Evolutionary conservation across 2,113 vertebrate species (phyloP), one percentile per base, ranked within the genome.

Genomic region (Aramus guarauna): DNA sequence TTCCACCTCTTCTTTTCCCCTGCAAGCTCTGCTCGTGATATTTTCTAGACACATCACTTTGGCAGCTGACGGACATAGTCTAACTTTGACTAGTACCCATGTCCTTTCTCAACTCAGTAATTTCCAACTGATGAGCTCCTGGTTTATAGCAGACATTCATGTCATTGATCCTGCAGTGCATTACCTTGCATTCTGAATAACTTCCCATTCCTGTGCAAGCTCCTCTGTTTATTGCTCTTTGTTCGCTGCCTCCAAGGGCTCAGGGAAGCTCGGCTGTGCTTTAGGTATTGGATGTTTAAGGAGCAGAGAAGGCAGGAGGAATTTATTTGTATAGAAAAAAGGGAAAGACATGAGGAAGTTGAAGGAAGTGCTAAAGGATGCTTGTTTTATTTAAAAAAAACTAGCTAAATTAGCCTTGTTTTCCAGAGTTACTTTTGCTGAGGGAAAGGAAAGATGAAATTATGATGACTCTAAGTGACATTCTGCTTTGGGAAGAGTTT

Each of bases 21-120:
- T n/a, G 47, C 55, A 52, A 45, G 64, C 23, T 9, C 50, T 13
- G 30, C 73, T 37, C 71, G 43, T 55, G 62, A 43, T 64, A 37
- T 92, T 90, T 94, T 85, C 66, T 56, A 93, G 92, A 68, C 71
- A 50, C 58, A 66, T 90, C 64, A 10, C 68, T 91, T 88, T 88
- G 71, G 85, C 88, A 90, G 94, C 90, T 95, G 93, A 85, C 90
- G 93, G 84, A 60, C 81, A 66, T 63, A 58, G 71, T 86, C 58
- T 90, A 11, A 22, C 69, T 91, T 69, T 48, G 34, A 53, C 45
- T 88, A 27, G 81, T 93, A 63, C 58, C 93, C 87, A 62, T 16
- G 13, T 96, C 94, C 96, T 93, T 93, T 78, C 95, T 94, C 96
- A 85, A 73, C 90, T 90, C 92, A 88, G 74, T 69, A 81, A 50